These are phyloP conservation scores for Cardiocondyla obscurior DNA, from an alignment of 1,140 invertebrate species.

Conservation along the genomic window DNA sequence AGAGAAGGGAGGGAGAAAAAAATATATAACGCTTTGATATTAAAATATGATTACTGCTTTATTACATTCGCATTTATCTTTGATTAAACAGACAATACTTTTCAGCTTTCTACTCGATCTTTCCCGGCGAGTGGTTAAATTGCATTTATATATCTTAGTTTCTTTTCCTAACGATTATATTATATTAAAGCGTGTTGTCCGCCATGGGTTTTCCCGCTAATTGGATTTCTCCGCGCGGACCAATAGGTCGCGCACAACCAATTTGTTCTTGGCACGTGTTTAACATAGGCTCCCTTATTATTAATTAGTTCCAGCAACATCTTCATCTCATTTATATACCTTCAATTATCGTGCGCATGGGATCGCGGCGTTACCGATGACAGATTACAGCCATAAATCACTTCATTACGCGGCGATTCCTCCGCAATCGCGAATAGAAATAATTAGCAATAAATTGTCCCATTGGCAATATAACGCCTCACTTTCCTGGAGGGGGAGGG, in stretches of 20 bases:
- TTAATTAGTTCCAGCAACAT: conserved; percentile 66
- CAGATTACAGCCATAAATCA: conserved; percentile 58
- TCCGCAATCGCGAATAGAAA: conserved; percentile 8
- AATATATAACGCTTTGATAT: neutral
- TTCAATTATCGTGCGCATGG: conserved; percentile 45
- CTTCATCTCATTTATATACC: conserved; percentile 56
- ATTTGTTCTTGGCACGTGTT: conserved; percentile 53
- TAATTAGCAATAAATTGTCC: conserved; percentile 64
- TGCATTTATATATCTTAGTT: conserved; percentile 25
- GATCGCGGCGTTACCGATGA: conserved; percentile 58
- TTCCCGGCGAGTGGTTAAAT: conserved; percentile 6
- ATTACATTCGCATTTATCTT: conserved; percentile 14
- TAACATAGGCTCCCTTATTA: conserved; percentile 52
- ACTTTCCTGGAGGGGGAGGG: too few relatives aligned
- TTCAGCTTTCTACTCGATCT: neutral
- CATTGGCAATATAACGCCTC: conserved; percentile 25
- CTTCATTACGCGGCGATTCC: conserved; percentile 18
- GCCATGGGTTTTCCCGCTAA: conserved; percentile 51
- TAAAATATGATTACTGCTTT: neutral
- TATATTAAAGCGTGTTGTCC: neutral
- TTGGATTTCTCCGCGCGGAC: conserved; percentile 58
- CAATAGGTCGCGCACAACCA: conserved; percentile 38
- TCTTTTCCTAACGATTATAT: conserved; percentile 27
- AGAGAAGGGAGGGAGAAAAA: too few relatives aligned
- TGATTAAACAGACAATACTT: conserved; percentile 16